These are phyloP conservation scores for Phrynocephalus forsythii DNA, from an alignment of 2,797 vertebrate species.

Conservation along the genomic window DNA sequence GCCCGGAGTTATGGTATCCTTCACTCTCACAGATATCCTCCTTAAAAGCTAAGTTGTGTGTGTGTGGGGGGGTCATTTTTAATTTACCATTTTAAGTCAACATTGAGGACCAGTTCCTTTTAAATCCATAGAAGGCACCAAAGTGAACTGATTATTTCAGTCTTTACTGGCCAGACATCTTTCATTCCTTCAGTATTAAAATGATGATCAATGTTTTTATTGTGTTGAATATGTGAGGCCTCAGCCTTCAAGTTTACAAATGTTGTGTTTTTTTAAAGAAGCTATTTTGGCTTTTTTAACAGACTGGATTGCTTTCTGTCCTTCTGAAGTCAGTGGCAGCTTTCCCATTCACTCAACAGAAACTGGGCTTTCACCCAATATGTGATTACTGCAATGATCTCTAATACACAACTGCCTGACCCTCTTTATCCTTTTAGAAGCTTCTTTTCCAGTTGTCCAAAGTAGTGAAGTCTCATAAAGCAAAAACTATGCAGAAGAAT, in stretches of 20 bases:
- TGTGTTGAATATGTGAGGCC: not conserved
- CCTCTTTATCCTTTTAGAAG: not conserved
- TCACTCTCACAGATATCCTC: constrained; percentile 29
- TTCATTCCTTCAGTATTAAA: constrained; percentile 8
- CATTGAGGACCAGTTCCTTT: constrained; percentile 54
- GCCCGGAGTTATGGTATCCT: constrained; percentile 15
- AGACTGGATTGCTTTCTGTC: not conserved
- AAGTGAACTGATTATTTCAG: constrained; percentile 57
- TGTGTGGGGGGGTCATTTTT: too few relatives aligned
- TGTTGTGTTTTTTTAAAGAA: not conserved
- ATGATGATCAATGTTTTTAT: not conserved
- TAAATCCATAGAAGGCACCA: constrained; percentile 46
- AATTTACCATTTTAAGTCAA: not conserved
- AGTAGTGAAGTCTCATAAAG: not conserved
- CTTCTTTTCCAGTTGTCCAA: not conserved
- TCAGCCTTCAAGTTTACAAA: not conserved
- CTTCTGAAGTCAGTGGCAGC: not conserved
- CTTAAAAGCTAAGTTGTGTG: constrained; percentile 39
- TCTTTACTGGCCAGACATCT: constrained; percentile 52
- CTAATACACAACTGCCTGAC: constrained; percentile 37
- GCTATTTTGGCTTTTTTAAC: not conserved
- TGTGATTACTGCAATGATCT: constrained; percentile 48
- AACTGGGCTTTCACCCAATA: constrained; percentile 31
- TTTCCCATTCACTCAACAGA: not conserved
- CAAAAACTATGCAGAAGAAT: not conserved